These are phyloP conservation scores for Alligator mississippiensis DNA, from an alignment of 2,113 vertebrate species.

Conservation along the genomic window DNA sequence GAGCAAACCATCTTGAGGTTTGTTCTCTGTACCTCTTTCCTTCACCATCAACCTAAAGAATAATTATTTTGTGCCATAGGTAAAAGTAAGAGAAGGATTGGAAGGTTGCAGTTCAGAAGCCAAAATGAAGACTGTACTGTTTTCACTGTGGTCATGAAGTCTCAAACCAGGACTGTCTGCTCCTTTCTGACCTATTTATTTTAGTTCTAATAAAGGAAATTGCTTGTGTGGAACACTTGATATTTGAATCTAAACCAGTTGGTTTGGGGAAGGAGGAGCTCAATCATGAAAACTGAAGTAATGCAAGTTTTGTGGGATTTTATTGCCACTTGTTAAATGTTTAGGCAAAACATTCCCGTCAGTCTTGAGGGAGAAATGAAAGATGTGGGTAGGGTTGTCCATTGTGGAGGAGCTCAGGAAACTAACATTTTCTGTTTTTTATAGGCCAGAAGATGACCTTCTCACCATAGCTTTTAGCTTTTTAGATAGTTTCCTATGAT, in stretches of 20 bases:
- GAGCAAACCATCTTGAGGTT: neutral
- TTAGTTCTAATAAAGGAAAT: neutral
- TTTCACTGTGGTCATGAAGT: neutral
- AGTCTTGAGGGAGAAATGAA: neutral
- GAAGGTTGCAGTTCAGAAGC: constrained; percentile 30
- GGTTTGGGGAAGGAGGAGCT: constrained; percentile 3
- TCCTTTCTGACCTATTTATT: neutral
- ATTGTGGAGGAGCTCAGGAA: neutral
- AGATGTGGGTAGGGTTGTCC: neutral
- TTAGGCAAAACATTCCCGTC: neutral
- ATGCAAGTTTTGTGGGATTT: neutral
- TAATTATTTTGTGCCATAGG: neutral
- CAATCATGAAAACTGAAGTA: neutral
- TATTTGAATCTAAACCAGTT: constrained; percentile 1
- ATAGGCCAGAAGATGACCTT: constrained; percentile 11
- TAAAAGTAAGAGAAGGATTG: constrained; percentile 21
- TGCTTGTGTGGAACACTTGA: neutral
- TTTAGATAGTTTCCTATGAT: constrained; percentile 32
- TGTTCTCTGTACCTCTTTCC: neutral
- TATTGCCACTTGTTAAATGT: neutral
- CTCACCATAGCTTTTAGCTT: constrained; percentile 20
- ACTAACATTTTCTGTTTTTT: constrained; percentile 26
- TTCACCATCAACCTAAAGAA: constrained; percentile 16
- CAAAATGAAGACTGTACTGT: neutral
- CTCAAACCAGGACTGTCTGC: neutral